Evolutionary conservation across 2,113 vertebrate genomes (phyloP), one percentile per base, ranked within the genome.

Genomic region (Caracal caracal): DNA sequence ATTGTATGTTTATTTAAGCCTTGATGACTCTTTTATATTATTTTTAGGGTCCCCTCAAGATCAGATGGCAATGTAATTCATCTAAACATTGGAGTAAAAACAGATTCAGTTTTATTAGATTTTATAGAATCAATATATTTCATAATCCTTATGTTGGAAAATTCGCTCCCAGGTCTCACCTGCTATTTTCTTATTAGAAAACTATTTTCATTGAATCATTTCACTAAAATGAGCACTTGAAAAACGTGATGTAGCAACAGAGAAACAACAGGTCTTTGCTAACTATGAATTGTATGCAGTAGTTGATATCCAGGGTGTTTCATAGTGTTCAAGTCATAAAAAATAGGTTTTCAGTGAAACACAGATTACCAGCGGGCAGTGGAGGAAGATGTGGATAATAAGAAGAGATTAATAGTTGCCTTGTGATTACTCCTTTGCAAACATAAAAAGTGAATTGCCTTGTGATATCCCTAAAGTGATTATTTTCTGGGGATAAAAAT

Each of bases 401-500:
- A n/a, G 12, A 93, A 56, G 30, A 30, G 26, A 83, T 79, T 81
- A 49, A 70, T 15, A 65, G 33, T 5, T 40, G 15, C 2, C 35
- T 49, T 11, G 0, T 9, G 22, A 33, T 87, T 56, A 83, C 15
- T 90, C 16, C 53, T 83, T 87, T 88, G 24, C 3, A 87, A 75
- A 17, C 13, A 40, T 22, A 85, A 43, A 51, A 94, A 66, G 10
- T 9, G 15, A 71, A 9, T 78, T 88, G 78, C 35, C 63, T 56
- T 63, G 12, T 76, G n/a, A 15, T 66, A 40, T 35, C 7, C 66
- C n/a, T 66, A 70, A 53, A 66, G 6, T 81, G 12, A 3, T 91
- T 85, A 33, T 96, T 88, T 95, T 95, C 68, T 75, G 6, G 30
- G 35, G 12, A 63, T 53, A 93, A 76, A 76, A 89, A 92, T 88